These are phyloP conservation scores for Takifugu rubripes DNA, from an alignment of 2,797 vertebrate genomes.

Conservation along the genomic window DNA sequence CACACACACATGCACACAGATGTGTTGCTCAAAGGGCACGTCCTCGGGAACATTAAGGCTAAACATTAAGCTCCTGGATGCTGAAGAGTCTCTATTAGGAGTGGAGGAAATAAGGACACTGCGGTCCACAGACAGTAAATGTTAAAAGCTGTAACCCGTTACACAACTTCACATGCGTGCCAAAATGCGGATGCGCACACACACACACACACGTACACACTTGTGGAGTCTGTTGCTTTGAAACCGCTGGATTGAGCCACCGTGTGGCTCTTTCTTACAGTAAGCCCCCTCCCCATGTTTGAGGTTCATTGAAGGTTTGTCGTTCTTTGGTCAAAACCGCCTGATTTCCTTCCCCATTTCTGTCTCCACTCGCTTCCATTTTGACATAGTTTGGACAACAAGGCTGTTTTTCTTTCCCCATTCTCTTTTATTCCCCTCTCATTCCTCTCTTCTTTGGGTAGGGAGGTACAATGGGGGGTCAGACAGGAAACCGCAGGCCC, in stretches of 20 bases:
- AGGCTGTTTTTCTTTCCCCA: conserved; percentile 61
- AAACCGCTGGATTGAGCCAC: conserved; percentile 59
- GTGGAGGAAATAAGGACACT: conserved; percentile 34
- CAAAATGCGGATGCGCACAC: conserved; percentile 23
- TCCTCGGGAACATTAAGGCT: conserved; percentile 62
- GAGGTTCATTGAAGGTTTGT: conserved; percentile 68
- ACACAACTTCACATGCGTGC: conserved; percentile 49
- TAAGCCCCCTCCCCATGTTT: conserved; percentile 57
- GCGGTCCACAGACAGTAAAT: conserved; percentile 40
- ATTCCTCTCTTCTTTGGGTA: conserved; percentile 30
- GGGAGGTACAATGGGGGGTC: conserved; percentile 30
- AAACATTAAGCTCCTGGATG: conserved; percentile 73
- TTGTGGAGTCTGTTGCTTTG: conserved; percentile 34
- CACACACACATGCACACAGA: conserved; percentile 44
- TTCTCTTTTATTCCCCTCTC: conserved; percentile 35
- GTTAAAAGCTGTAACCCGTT: conserved; percentile 50
- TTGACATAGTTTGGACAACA: conserved; percentile 68
- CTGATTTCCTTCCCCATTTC: conserved; percentile 56
- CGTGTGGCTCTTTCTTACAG: conserved; percentile 27
- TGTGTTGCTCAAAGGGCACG: conserved; percentile 69
- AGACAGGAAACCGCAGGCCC: conserved; percentile 75
- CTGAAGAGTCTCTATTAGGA: conserved; percentile 45
- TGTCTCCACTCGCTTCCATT: conserved; percentile 66
- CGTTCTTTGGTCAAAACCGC: conserved; percentile 69
- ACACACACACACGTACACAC: conserved; percentile 2